Evolutionary conservation across 2,113 vertebrate species (phyloP).

Genomic region (Syngnathus floridae): DNA sequence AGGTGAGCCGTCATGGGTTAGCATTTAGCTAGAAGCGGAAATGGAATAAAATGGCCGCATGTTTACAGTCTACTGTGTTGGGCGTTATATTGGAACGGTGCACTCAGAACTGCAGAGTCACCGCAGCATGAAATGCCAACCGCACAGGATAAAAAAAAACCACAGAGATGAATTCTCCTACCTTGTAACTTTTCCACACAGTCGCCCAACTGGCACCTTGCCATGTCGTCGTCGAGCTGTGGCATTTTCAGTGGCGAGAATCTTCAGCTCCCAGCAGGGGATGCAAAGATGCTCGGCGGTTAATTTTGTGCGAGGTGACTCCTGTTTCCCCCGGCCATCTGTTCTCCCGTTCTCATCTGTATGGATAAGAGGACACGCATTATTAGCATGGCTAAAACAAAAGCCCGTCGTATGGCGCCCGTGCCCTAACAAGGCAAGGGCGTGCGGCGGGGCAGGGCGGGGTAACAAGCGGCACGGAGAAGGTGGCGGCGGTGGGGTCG

Average conservation of each 20-base stretch:
- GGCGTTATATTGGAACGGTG: neutral
- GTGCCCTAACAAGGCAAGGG: slow-evolving; percentile 49
- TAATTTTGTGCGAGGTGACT: slow-evolving; percentile 37
- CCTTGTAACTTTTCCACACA: slow-evolving; percentile 2
- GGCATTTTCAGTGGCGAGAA: neutral
- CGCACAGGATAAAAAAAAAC: neutral
- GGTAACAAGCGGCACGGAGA: slow-evolving; percentile 16
- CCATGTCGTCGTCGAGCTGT: neutral
- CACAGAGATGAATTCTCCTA: neutral
- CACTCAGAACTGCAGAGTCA: neutral
- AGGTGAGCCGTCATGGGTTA: neutral
- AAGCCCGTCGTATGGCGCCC: slow-evolving; percentile 41
- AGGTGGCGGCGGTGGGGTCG: slow-evolving; percentile 6
- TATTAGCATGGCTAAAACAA: slow-evolving; percentile 58
- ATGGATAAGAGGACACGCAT: slow-evolving; percentile 61
- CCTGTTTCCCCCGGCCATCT: slow-evolving; percentile 57
- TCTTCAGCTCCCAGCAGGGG: neutral
- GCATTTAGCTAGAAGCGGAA: too few relatives aligned
- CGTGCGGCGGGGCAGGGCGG: slow-evolving; percentile 30
- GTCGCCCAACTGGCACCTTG: neutral
- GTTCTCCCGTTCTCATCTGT: slow-evolving; percentile 52
- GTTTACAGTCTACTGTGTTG: too few relatives aligned
- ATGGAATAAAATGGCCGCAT: too few relatives aligned
- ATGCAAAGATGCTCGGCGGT: neutral
- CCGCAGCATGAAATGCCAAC: slow-evolving; percentile 19